Evolutionary conservation across 2,113 vertebrate species (phyloP).

Genomic region (Oxyruncus cristatus): DNA sequence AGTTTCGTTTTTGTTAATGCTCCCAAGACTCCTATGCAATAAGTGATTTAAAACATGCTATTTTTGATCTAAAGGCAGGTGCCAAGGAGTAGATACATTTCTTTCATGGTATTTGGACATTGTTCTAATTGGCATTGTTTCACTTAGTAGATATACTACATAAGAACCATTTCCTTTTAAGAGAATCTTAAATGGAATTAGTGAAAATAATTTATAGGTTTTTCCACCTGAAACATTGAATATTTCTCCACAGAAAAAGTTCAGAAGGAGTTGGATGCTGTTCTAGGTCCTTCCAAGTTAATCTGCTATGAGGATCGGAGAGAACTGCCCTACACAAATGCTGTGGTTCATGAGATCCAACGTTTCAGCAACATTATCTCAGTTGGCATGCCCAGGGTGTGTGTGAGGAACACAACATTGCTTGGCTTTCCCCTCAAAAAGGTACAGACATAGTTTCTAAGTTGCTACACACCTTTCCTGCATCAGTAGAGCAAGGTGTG

Average conservation of each 20-base stretch:
- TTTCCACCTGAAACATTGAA: background rate
- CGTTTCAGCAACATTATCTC: slow-evolving; percentile 53
- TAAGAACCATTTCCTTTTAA: background rate
- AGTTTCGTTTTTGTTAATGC: background rate
- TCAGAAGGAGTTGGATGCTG: slow-evolving; percentile 61
- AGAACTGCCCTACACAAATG: slow-evolving; percentile 48
- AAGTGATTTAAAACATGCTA: background rate
- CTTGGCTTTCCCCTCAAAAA: slow-evolving; percentile 35
- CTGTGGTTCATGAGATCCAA: slow-evolving; percentile 58
- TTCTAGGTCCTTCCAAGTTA: background rate
- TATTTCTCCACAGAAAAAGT: slow-evolving; percentile 49
- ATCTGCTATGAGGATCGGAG: slow-evolving; percentile 44
- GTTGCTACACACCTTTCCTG: background rate
- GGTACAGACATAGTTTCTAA: slow-evolving; percentile 5
- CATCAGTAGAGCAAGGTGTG: background rate
- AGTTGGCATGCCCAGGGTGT: slow-evolving; percentile 26
- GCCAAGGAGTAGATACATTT: background rate
- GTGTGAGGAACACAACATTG: slow-evolving; percentile 40
- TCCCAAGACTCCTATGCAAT: background rate
- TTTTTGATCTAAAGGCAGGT: background rate
- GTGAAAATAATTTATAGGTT: background rate
- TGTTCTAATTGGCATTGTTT: background rate
- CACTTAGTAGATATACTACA: background rate
- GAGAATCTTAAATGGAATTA: background rate
- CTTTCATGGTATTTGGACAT: background rate